Percentiles rank a stretch among this genome's conserved stretches.
Evolutionary conservation across 2,888 invertebrate species (phyloP).

Genomic region (Rhaphigaster nebulosa): DNA sequence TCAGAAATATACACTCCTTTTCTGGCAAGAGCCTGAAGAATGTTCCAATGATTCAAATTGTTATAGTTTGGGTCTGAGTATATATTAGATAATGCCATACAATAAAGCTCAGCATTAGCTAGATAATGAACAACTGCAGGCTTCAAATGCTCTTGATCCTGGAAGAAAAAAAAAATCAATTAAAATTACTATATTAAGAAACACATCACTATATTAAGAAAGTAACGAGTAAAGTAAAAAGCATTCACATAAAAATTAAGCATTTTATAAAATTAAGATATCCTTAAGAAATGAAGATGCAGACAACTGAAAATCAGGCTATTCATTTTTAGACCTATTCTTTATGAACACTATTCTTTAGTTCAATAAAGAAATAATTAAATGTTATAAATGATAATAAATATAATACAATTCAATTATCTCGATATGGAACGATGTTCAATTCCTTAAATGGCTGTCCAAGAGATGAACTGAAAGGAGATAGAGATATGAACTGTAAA

Average conservation of each 20-base stretch:
- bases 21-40: conserved; percentile 91
- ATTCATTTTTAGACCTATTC: too few relatives aligned
- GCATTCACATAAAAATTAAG: not conserved
- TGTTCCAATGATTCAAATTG: conserved; percentile 95
- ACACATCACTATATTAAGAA: not conserved
- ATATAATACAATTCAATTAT: too few relatives aligned
- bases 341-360: too few relatives aligned
- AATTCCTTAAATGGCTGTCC: too few relatives aligned
- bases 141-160: conserved; percentile 94
- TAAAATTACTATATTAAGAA: not conserved
- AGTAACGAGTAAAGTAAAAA: not conserved
- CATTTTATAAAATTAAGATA: too few relatives aligned
- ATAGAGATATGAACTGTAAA: too few relatives aligned
- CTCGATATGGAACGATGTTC: too few relatives aligned
- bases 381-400: too few relatives aligned
- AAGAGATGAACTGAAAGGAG: too few relatives aligned
- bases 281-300: too few relatives aligned
- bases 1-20: conserved; percentile 91
- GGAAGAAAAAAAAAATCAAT: conserved; percentile 64
- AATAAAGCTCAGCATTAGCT: conserved; percentile 95
- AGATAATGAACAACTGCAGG: conserved; percentile 92
- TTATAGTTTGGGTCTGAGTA: conserved; percentile 97
- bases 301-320: too few relatives aligned
- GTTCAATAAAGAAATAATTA: too few relatives aligned
- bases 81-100: conserved; percentile 92